Evolutionary conservation across 2,113 vertebrate genomes (phyloP).

Genomic region (Pachypanchax playfairii): DNA sequence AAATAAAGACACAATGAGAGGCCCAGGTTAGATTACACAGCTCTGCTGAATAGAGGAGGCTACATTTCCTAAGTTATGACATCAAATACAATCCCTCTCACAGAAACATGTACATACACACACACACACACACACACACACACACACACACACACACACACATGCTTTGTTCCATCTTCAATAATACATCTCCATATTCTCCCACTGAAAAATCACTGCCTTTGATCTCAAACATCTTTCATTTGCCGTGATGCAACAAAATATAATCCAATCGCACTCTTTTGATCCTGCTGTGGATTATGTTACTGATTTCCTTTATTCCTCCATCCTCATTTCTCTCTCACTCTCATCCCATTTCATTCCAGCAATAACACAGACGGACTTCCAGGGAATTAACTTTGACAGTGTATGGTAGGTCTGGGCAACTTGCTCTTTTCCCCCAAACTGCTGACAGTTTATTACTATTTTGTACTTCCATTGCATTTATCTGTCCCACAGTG

Average conservation of each 20-base stretch:
- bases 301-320: constrained; percentile 72
- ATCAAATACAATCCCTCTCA: constrained; percentile 75
- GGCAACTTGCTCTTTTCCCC: constrained; percentile 11
- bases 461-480: background rate
- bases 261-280: constrained; percentile 70
- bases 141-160: constrained; percentile 49
- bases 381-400: constrained; percentile 41
- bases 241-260: constrained; percentile 73
- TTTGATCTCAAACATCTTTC: constrained; percentile 80
- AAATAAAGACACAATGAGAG: constrained; percentile 84
- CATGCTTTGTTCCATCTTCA: constrained; percentile 76
- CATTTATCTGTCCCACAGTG: background rate
- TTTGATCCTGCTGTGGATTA: constrained; percentile 77
- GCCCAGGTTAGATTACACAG: constrained; percentile 82
- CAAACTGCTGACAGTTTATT: constrained; percentile 21
- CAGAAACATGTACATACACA: constrained; percentile 29
- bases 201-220: constrained; percentile 76
- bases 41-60: constrained; percentile 75
- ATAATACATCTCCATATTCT: constrained; percentile 84
- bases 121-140: constrained; percentile 52
- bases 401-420: too few relatives aligned
- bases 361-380: constrained; percentile 31
- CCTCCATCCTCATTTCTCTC: constrained; percentile 33
- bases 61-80: constrained; percentile 83
- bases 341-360: constrained; percentile 51